phyloP scores from a whole-genome alignment of 1,140 invertebrate species.

The Dufourea novaeangliae region DNA sequence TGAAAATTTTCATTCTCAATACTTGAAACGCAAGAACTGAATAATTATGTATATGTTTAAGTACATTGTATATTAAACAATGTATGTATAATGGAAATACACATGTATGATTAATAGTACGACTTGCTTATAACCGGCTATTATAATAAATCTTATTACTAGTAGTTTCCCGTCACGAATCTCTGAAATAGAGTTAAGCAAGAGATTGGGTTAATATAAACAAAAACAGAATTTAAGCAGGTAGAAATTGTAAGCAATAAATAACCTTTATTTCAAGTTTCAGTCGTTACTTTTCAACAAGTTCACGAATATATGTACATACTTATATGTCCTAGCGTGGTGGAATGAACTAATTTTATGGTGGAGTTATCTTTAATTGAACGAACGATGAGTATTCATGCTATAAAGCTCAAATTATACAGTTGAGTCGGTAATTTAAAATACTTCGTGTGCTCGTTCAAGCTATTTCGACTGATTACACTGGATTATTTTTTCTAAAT shows the following conservation, averaged over 20 bases:
- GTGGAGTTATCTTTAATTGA: not conserved
- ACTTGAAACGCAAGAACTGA: no score
- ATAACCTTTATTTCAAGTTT: no score
- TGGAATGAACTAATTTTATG: not conserved
- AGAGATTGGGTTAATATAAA: no score
- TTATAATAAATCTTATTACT: not conserved
- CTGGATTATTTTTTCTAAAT: not conserved
- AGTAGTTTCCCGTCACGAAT: not conserved
- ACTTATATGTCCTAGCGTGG: not conserved
- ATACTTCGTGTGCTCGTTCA: not conserved
- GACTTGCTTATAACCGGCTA: not conserved
- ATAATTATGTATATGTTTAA: no score
- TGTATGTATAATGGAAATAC: slow-evolving; percentile 9
- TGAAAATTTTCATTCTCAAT: no score
- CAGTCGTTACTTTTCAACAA: not conserved
- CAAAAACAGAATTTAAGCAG: no score
- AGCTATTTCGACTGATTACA: not conserved
- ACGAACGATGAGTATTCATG: not conserved
- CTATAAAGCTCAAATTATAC: not conserved
- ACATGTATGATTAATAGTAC: not conserved
- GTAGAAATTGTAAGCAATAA: no score
- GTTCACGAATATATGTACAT: no score
- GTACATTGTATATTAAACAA: not conserved
- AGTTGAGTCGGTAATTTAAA: not conserved
- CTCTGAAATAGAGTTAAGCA: not conserved